Evolutionary conservation across 2,797 vertebrate species (phyloP).

Genomic region (Lepilemur ruficaudatus): DNA sequence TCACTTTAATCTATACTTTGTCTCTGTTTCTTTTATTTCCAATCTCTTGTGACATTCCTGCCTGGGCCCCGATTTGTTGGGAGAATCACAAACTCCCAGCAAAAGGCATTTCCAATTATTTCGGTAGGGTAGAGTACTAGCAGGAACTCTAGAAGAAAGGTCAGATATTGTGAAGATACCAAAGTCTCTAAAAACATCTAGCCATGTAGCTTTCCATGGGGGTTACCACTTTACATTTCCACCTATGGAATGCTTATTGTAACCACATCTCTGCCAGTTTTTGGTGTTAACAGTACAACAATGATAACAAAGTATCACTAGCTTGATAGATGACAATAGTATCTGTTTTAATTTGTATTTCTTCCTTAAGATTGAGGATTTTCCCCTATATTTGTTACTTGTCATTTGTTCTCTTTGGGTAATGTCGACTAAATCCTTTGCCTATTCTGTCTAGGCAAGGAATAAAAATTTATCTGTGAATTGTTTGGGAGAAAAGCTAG

Average conservation of each 20-base stretch:
- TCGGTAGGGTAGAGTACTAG: background rate
- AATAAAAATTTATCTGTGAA: background rate
- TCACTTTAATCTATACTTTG: too few relatives aligned
- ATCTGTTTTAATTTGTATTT: background rate
- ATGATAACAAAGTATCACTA: background rate
- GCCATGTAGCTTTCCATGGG: background rate
- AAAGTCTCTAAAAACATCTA: background rate
- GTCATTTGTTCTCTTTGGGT: background rate
- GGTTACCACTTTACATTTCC: background rate
- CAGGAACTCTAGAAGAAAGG: background rate
- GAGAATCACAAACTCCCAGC: too few relatives aligned
- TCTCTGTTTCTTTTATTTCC: too few relatives aligned
- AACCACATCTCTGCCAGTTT: background rate
- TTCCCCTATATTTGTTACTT: background rate
- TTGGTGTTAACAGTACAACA: background rate
- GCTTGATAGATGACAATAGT: background rate
- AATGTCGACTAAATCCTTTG: background rate
- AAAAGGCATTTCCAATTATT: background rate
- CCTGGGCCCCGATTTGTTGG: too few relatives aligned
- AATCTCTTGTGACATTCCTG: too few relatives aligned
- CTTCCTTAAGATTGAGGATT: background rate
- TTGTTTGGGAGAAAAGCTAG: background rate
- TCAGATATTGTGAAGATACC: background rate
- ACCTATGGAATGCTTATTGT: background rate
- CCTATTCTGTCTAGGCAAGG: background rate